Conservation (phyloP, 2,888 invertebrate genomes). For the Luffia ferchaultella region DNA sequence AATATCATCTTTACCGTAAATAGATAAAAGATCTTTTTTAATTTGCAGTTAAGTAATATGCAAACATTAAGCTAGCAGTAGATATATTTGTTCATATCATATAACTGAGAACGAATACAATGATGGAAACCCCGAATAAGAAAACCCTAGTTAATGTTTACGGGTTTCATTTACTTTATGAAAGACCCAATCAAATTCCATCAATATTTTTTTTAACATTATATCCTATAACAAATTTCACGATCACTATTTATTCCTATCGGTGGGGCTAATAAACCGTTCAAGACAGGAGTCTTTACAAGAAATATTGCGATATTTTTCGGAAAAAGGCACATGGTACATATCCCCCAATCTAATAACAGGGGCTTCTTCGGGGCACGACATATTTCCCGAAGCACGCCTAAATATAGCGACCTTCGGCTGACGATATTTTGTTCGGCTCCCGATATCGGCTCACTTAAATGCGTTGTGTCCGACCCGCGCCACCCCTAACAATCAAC, state of each 20-base stretch:
- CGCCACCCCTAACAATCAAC: constrained; percentile 59
- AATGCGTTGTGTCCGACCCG: constrained; percentile 54
- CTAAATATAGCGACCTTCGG: constrained; percentile 47
- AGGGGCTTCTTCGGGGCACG: constrained; percentile 31
- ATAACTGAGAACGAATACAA: too few relatives aligned
- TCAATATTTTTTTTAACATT: too few relatives aligned
- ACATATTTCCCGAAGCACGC: constrained; percentile 35
- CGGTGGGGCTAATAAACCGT: neutral
- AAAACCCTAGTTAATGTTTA: too few relatives aligned
- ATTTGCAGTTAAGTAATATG: too few relatives aligned
- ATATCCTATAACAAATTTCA: neutral
- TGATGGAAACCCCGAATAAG: too few relatives aligned
- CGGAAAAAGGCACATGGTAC: neutral
- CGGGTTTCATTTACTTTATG: too few relatives aligned
- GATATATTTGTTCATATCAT: too few relatives aligned
- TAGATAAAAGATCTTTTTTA: too few relatives aligned
- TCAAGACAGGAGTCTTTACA: neutral
- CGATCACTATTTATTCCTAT: neutral
- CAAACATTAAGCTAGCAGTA: too few relatives aligned
- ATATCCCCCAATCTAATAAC: constrained; percentile 36
- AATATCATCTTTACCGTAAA: too few relatives aligned
- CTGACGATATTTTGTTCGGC: constrained; percentile 59
- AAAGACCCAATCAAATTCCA: too few relatives aligned
- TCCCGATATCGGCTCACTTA: constrained; percentile 61
- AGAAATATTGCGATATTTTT: neutral